These are phyloP conservation scores for Pelosia muscerda DNA, from an alignment of 2,888 invertebrate species.

Conservation along the genomic window DNA sequence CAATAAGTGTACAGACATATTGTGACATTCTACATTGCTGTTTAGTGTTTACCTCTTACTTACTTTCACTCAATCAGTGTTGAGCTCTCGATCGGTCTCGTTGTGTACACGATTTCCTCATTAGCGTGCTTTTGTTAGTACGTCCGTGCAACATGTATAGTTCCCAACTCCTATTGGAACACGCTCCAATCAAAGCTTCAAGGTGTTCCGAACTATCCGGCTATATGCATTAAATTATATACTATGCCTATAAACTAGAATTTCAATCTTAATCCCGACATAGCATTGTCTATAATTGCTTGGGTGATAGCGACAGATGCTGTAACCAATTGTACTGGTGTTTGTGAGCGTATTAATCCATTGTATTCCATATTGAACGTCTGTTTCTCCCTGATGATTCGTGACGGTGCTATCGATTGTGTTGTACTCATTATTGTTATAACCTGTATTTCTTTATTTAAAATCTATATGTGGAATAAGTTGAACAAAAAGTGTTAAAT, in stretches of 20 bases:
- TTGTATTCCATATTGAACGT: conserved; percentile 51
- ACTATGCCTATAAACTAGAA: conserved; percentile 23
- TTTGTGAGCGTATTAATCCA: conserved; percentile 55
- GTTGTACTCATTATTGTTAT: conserved; percentile 35
- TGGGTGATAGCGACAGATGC: conserved; percentile 35
- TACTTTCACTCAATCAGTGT: conserved; percentile 79
- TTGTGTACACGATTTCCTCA: conserved; percentile 80
- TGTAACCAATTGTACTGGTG: conserved; percentile 50
- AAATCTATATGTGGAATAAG: conserved; percentile 20
- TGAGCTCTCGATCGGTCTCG: conserved; percentile 62
- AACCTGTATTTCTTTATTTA: conserved; percentile 24
- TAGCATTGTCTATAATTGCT: conserved; percentile 31
- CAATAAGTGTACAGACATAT: conserved; percentile 47
- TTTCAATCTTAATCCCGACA: conserved; percentile 37
- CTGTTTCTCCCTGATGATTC: conserved; percentile 50
- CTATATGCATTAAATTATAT: conserved; percentile 45
- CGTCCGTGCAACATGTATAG: conserved; percentile 56
- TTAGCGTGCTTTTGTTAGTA: conserved; percentile 79
- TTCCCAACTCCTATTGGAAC: conserved; percentile 53
- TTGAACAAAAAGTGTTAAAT: conserved; percentile 6
- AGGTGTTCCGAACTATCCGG: conserved; percentile 57
- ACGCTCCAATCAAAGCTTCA: conserved; percentile 72
- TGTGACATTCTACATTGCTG: conserved; percentile 44
- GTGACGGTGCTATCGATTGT: conserved; percentile 45
- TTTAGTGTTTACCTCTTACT: conserved; percentile 57